Base-by-base conservation (phyloP, 2,797 vertebrate genomes). In the Pempheris klunzingeri region DNA sequence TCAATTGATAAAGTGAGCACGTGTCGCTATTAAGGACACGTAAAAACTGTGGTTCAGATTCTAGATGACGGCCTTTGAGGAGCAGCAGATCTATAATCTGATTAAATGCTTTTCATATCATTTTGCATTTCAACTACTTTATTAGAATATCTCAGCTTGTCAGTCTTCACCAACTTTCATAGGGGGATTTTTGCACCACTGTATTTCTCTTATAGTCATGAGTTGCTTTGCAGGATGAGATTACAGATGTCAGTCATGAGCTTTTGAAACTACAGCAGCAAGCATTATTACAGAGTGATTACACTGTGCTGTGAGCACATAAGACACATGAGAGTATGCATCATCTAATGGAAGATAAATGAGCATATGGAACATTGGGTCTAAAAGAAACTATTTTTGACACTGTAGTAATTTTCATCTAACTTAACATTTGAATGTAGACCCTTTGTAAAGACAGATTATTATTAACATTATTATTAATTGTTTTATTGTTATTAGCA, bases 101-200 rank as follows among this genome's bases (percentile, higher is more conserved):
- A n/a, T 14, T 38, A 60, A 30, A 4, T 15, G 34, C 8, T 39
- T 50, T 36, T 58, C n/a, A 7, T 59, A 0, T 8, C 12, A n/a
- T 52, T 71, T 47, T 47, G 32, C 22, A 32, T 5, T 15, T 15
- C 24, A 0, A 0, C 14, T 53, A 15, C 28, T 2, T 44, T 5
- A 34, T 54, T 43, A 53, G 10, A 71, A 38, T 58, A 59, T 70
- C 41, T 71, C 8, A 44, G 17, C 32, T 30, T 28, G 13, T 28
- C 8, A 68, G 7, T 17, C 22, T 53, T 74, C 8, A 32, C 32
- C 18, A 4, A 24, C 7, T 68, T 32, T 32, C 36, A 43, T 15
- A 22, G 11, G 18, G 9, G n/a, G 34, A 17, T 18, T 53, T 52
- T 53, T 34, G 41, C 0, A 34, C 11, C 14, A 22, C 7, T 32